Base-by-base conservation (phyloP, 2,113 vertebrate genomes). In the Sciurus niger region DNA sequence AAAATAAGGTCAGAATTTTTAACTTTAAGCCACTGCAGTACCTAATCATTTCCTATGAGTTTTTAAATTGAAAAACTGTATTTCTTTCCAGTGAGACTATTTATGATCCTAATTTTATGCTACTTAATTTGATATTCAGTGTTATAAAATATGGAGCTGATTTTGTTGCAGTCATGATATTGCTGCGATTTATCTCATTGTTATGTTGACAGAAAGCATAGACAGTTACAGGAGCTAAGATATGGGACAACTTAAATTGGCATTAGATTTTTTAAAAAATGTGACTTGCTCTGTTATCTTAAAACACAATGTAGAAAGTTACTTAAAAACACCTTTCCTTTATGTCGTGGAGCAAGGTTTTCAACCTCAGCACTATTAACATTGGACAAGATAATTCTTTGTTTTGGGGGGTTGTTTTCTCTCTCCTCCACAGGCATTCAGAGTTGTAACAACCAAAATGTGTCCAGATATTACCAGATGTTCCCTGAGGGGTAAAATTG, bases 71-170 rank as follows among this genome's bases (percentile, higher is more conserved):
- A 89, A 76, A 84, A 93, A 63, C 18, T 18, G 63, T 90, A 60
- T 90, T 89, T 24, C 18, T 89, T 92, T 80, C 51, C 40, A 94
- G 4, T 93, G 48, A 74, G 87, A 83, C 91, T 85, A 65, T 32
- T 84, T 67, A 77, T 60, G 40, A 30, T 58, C 18, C 89, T 89
- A 58, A 92, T 89, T 94, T 72, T 65, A n/a, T 72, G 43, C 24
- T 86, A 6, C 67, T 78, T 77, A 46, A 80, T 60, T 84, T 94
- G 58, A 82, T 58, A 43, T 37, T 94, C 2, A 2, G 2, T 79
- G 2, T 65, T 88, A 34, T 58, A 77, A 89, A 89, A 86, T 30
- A 65, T 4, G 55, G 79, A 90, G 43, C 72, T 77, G 82, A 90
- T 84, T 90, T 93, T 93, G 72, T 84, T 88, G 40, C 77, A 51